Base-by-base conservation (phyloP, 64 coral and sea anemone genomes). In the Pachyseris speciosa region DNA sequence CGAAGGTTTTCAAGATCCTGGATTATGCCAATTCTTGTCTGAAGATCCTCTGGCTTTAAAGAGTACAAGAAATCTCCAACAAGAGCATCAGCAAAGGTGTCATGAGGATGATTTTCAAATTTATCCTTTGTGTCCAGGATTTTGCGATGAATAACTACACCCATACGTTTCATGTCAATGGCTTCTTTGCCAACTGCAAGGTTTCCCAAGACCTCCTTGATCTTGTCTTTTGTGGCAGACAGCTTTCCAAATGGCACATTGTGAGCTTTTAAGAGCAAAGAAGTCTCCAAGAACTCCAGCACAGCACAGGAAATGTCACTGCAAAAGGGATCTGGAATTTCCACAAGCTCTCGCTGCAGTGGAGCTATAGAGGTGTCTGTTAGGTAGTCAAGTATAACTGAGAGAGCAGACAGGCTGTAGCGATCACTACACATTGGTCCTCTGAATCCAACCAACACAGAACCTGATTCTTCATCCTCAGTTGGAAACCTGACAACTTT, bases 1-100 rank as follows among this genome's bases (percentile, higher is more conserved):
- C 32, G 64, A 25, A 98, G 80, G 20, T 78, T 91, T 41, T 87
- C 64, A 17, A 98, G 34, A 49, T 76, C 72, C 16, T 79, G 50
- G 58, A 95, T 95, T 49, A 68, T 79, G 19, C 42, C 72, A 52
- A 85, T 57, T 72, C 93, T 84, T 39, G 86, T 19, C 29, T 90
- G 58, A 33, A 95, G 85, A 32, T 95, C 93, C 28, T 92, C 68
- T 39, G 79, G 26, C 57, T 71, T 80, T 17, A 75, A 52, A 1
- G 97, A 99, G 60, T 99, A 99, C n/a, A 99, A 40, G 58, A 99
- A 86, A 49, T 99, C 97, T 1, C 88, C 85, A 36, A 99, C 93
- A 31, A 88, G 59, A 20, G 75, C 80, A 55, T 89, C 91, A 40
- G 97, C 97, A 61, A 99, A 83, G 0, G 94, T 95, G 47, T 93